A percentile compares a stretch with the other conserved stretches of the same genome.
phyloP scores from a whole-genome alignment of 53 echinoderm and acorn worm species.

The Astropecten irregularis region DNA sequence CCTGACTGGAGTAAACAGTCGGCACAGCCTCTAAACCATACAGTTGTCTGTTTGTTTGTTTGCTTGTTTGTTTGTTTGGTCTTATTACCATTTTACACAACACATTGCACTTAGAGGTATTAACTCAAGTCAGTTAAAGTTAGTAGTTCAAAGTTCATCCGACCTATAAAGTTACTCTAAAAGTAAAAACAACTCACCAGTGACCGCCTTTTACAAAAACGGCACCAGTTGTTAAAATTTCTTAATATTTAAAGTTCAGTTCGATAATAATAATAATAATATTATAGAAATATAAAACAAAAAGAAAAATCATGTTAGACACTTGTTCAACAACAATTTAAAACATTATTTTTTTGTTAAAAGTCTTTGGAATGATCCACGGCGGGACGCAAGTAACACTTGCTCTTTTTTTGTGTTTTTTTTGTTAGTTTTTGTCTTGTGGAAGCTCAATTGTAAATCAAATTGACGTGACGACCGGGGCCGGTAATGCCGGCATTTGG shows the following conservation, averaged over 20 bases:
- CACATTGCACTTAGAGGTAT: conserved; percentile 66
- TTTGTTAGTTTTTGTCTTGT: background rate
- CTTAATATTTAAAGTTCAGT: conserved; percentile 44
- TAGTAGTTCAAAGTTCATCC: conserved; percentile 55
- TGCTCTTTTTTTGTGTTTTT: conserved; percentile 25
- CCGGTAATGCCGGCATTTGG: conserved; percentile 73
- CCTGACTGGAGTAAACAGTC: conserved; percentile 43
- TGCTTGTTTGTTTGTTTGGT: conserved; percentile 46
- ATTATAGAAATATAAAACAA: conserved; percentile 61
- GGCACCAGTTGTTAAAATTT: conserved; percentile 31
- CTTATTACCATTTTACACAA: conserved; percentile 67
- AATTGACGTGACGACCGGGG: conserved; percentile 70
- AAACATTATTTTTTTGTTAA: conserved; percentile 20
- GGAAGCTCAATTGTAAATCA: conserved; percentile 48
- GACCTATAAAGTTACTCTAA: conserved; percentile 54
- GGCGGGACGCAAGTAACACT: conserved; percentile 57
- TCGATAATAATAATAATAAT: conserved; percentile 39
- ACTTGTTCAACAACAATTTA: conserved; percentile 52
- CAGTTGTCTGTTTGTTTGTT: conserved; percentile 15
- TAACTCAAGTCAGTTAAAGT: conserved; percentile 38
- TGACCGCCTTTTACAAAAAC: conserved; percentile 47
- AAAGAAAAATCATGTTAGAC: conserved; percentile 48
- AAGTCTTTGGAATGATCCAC: conserved; percentile 81
- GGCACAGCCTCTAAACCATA: conserved; percentile 65
- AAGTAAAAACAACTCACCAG: conserved; percentile 45